Percentiles rank a stretch among this genome's conserved stretches.
phyloP scores from a whole-genome alignment of 2,797 vertebrate genomes.

The Pelobates cultripes region DNA sequence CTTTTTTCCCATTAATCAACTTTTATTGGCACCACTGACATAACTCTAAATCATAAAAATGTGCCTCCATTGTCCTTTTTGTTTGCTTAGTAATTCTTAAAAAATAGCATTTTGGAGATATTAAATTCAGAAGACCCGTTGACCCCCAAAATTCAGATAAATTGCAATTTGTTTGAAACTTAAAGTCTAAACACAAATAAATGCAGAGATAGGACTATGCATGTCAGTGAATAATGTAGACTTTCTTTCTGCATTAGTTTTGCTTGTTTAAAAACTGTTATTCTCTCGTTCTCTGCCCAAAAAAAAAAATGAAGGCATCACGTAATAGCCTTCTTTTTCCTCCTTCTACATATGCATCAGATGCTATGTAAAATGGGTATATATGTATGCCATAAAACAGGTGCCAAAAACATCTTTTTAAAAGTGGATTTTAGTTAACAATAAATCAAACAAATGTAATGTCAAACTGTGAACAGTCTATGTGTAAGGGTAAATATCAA shows the following conservation, averaged over 20 bases:
- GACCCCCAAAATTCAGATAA: too few species aligned
- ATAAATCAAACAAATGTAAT: slow-evolving; percentile 24
- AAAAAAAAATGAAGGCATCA: slow-evolving; percentile 27
- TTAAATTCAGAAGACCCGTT: too few species aligned
- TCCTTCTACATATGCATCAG: slow-evolving; percentile 35
- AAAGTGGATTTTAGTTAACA: slow-evolving; percentile 44
- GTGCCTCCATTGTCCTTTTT: too few species aligned
- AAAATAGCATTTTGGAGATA: too few species aligned
- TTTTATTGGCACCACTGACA: too few species aligned
- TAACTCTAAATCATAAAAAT: too few species aligned
- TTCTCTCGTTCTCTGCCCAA: neutral
- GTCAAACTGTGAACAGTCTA: slow-evolving; percentile 35
- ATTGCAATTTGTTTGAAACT: too few species aligned
- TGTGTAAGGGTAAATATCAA: slow-evolving; percentile 23
- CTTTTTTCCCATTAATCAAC: too few species aligned
- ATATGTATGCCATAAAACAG: slow-evolving; percentile 28
- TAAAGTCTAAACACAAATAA: neutral
- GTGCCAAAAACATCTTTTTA: slow-evolving; percentile 48
- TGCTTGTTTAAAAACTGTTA: neutral
- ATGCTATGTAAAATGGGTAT: slow-evolving; percentile 38
- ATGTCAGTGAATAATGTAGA: neutral
- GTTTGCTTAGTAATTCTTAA: too few species aligned
- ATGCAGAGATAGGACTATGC: neutral
- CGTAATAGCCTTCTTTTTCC: slow-evolving; percentile 22
- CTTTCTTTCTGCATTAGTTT: neutral